Evolutionary conservation across 1,140 invertebrate genomes (phyloP).

Genomic region (Pogonognathellus flavescens): DNA sequence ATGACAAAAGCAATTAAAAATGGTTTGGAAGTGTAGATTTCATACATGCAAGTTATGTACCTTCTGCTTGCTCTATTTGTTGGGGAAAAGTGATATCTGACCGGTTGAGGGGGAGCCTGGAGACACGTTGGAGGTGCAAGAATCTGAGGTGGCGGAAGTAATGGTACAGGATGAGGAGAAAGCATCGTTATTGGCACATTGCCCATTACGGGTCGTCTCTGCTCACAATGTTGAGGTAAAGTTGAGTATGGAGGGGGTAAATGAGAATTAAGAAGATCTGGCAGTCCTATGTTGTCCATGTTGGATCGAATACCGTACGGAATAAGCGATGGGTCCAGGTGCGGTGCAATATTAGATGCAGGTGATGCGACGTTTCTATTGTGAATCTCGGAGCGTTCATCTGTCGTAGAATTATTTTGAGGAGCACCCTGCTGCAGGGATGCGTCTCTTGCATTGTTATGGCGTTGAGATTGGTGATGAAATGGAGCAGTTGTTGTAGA

Average conservation of each 20-base stretch:
- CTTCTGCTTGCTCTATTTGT: constrained; percentile 56
- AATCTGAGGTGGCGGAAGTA: constrained; percentile 21
- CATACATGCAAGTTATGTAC: constrained; percentile 31
- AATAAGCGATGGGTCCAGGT: background rate
- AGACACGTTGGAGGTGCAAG: constrained; percentile 34
- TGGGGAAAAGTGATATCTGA: constrained; percentile 60
- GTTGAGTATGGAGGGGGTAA: constrained; percentile 72
- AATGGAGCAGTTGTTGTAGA: constrained; percentile 15
- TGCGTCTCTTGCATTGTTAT: constrained; percentile 33
- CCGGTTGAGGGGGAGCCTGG: constrained; percentile 50
- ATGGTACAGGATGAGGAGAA: constrained; percentile 27
- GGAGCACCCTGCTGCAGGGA: constrained; percentile 8
- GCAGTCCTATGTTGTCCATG: constrained; percentile 68
- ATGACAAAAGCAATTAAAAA: no score
- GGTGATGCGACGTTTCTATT: background rate
- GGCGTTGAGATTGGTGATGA: constrained; percentile 4
- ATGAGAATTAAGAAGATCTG: constrained; percentile 73
- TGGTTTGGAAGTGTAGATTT: background rate
- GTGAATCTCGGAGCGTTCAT: constrained; percentile 2
- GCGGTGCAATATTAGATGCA: background rate
- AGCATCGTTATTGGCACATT: constrained; percentile 57
- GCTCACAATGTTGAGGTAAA: constrained; percentile 68
- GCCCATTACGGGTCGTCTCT: constrained; percentile 57
- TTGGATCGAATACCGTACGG: constrained; percentile 12
- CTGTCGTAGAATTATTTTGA: background rate